Conservation (phyloP, 1,140 invertebrate genomes). For the Teleogryllus occipitalis region DNA sequence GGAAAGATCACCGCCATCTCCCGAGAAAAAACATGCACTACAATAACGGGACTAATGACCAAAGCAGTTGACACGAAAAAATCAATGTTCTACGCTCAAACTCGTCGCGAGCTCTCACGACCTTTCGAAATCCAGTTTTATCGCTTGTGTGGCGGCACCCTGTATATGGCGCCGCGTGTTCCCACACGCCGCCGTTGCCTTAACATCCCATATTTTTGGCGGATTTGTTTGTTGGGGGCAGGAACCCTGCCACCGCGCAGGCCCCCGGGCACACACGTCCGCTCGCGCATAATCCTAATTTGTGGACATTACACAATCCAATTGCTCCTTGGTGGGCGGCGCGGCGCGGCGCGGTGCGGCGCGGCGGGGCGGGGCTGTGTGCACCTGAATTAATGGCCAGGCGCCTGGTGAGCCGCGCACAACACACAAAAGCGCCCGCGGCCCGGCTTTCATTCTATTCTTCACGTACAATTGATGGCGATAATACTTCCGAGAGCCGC, state of each 20-base stretch:
- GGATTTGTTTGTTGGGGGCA: neutral
- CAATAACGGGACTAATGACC: too few species aligned
- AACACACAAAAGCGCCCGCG: neutral
- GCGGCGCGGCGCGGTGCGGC: too few species aligned
- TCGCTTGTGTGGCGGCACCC: too few species aligned
- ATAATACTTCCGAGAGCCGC: neutral
- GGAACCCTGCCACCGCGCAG: neutral
- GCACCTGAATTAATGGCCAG: neutral
- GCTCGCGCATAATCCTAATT: neutral
- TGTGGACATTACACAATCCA: neutral
- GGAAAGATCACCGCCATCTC: too few species aligned
- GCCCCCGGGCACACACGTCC: neutral
- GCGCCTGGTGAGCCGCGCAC: neutral
- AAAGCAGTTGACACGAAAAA: too few species aligned
- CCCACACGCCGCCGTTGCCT: neutral
- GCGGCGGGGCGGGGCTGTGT: too few species aligned
- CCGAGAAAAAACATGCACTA: too few species aligned
- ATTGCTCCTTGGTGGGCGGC: neutral
- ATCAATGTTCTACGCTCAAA: too few species aligned
- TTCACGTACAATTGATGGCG: constrained; percentile 1
- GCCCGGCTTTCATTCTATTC: neutral
- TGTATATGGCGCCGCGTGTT: neutral
- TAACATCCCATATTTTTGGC: neutral
- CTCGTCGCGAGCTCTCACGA: too few species aligned
- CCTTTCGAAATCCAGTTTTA: too few species aligned